phyloP scores from a whole-genome alignment of 2,888 invertebrate species.

The Tetropium fuscum region DNA sequence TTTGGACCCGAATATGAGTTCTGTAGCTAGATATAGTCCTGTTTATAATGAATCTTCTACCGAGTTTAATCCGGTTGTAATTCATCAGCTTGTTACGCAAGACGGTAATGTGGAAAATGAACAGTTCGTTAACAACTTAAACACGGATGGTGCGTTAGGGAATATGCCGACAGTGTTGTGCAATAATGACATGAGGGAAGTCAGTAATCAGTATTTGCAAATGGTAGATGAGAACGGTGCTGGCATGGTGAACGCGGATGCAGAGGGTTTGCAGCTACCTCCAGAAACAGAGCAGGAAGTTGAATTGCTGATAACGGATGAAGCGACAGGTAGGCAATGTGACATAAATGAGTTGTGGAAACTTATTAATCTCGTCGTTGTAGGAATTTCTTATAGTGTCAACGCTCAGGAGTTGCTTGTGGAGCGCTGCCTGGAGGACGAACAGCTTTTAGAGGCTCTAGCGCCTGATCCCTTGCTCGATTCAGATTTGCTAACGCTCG shows the following conservation, averaged over 20 bases:
- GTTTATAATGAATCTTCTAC: slow-evolving; percentile 62
- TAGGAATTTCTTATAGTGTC: slow-evolving; percentile 56
- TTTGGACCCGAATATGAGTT: slow-evolving; percentile 69
- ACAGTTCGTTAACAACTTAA: slow-evolving; percentile 40
- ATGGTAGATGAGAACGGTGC: slow-evolving; percentile 47
- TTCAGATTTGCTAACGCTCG: slow-evolving; percentile 59
- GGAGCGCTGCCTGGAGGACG: slow-evolving; percentile 60
- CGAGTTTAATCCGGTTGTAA: slow-evolving; percentile 57
- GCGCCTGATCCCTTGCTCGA: slow-evolving; percentile 57
- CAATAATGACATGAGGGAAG: slow-evolving; percentile 55
- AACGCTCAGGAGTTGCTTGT: slow-evolving; percentile 59
- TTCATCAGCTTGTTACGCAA: slow-evolving; percentile 58
- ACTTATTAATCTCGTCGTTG: slow-evolving; percentile 8
- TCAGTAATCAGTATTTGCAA: slow-evolving; percentile 56
- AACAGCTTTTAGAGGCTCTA: slow-evolving; percentile 58
- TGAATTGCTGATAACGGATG: slow-evolving; percentile 64
- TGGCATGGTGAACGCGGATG: slow-evolving; percentile 34
- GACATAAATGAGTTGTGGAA: too few relatives aligned
- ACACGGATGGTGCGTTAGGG: slow-evolving; percentile 44
- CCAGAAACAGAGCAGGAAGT: slow-evolving; percentile 59
- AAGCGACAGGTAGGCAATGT: slow-evolving; percentile 59
- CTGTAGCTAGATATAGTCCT: slow-evolving; percentile 73
- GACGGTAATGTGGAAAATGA: slow-evolving; percentile 43
- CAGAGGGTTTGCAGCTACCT: slow-evolving; percentile 46
- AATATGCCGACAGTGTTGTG: slow-evolving; percentile 54